Conservation (phyloP, 2,113 vertebrate genomes). For the Rattus rattus region DNA sequence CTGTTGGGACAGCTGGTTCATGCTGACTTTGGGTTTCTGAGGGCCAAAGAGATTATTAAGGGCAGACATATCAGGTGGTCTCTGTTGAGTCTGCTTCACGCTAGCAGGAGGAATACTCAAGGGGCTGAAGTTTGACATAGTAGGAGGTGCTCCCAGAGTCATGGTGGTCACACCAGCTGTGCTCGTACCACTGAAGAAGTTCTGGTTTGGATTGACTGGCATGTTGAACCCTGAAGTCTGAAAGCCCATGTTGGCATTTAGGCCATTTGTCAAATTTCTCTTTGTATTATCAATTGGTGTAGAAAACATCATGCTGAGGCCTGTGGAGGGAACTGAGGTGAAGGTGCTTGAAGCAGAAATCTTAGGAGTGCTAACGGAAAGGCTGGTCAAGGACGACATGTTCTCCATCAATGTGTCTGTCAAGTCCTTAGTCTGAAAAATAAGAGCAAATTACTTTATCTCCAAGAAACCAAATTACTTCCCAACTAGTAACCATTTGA, state of each 20-base stretch:
- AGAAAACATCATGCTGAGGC: constrained; percentile 87
- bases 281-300: constrained; percentile 86
- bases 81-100: constrained; percentile 85
- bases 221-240: constrained; percentile 90
- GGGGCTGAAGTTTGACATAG: constrained; percentile 91
- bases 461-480: constrained; percentile 48
- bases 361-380: constrained; percentile 89
- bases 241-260: constrained; percentile 90
- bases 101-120: constrained; percentile 83
- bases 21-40: constrained; percentile 95
- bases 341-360: constrained; percentile 87
- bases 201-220: constrained; percentile 88
- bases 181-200: constrained; percentile 88
- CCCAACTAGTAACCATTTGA: constrained; percentile 20
- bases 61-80: constrained; percentile 92
- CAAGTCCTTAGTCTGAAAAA: constrained; percentile 95
- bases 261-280: constrained; percentile 90
- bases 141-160: constrained; percentile 88
- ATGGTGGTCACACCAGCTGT: constrained; percentile 81
- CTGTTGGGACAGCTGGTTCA: constrained; percentile 96
- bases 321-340: constrained; percentile 86
- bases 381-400: constrained; percentile 91
- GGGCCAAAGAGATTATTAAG: constrained; percentile 95
- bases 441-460: constrained; percentile 56
- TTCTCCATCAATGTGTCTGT: constrained; percentile 95